Evolutionary conservation across 2,797 vertebrate genomes (phyloP).

Genomic region (Percopsis omiscomaycus): DNA sequence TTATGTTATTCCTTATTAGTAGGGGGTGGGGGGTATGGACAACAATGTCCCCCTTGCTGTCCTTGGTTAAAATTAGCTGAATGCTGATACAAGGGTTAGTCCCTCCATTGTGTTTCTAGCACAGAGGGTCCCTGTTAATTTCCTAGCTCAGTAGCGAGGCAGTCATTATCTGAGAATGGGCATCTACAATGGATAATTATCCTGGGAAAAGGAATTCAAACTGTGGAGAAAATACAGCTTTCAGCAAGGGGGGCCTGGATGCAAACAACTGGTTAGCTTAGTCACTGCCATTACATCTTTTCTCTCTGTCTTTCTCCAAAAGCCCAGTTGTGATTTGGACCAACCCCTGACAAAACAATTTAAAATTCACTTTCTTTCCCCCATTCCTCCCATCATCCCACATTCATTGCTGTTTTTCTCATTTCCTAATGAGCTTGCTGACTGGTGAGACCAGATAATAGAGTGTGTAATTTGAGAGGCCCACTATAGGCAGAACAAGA

Average conservation of each 20-base stretch:
- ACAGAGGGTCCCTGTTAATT: conserved; percentile 72
- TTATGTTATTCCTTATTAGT: conserved; percentile 68
- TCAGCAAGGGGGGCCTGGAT: conserved; percentile 57
- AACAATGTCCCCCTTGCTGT: conserved; percentile 50
- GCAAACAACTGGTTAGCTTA: conserved; percentile 60
- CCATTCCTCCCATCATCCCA: conserved; percentile 41
- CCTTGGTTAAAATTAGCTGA: conserved; percentile 69
- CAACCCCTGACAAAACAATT: conserved; percentile 58
- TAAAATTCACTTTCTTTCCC: conserved; percentile 40
- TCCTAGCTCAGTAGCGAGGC: conserved; percentile 74
- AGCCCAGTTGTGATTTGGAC: conserved; percentile 55
- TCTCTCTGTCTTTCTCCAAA: conserved; percentile 42
- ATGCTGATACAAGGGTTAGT: conserved; percentile 65
- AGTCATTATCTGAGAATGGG: conserved; percentile 78
- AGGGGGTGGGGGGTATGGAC: conserved; percentile 56
- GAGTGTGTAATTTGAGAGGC: conserved; percentile 63
- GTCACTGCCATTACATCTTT: conserved; percentile 60
- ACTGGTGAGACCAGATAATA: conserved; percentile 64
- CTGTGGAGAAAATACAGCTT: conserved; percentile 72
- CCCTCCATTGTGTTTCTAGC: conserved; percentile 65
- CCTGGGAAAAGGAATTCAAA: conserved; percentile 73
- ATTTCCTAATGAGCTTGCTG: conserved; percentile 69
- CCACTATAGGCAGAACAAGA: conserved; percentile 35
- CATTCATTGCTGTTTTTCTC: conserved; percentile 65
- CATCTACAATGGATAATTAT: conserved; percentile 79